Evolutionary conservation across 2,113 vertebrate genomes (phyloP).

Genomic region (Tenebrosternarchus preto): DNA sequence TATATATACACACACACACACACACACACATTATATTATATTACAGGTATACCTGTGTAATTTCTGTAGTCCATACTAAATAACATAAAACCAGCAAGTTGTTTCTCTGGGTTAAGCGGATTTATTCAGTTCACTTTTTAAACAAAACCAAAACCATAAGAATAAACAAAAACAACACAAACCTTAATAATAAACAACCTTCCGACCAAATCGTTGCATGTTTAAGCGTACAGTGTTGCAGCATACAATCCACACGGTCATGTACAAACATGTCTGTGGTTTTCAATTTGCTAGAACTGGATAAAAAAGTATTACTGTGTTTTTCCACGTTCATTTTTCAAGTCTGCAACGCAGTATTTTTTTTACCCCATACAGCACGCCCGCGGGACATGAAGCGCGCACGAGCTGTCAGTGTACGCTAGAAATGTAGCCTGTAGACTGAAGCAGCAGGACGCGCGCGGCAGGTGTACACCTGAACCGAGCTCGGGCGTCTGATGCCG

Average conservation of each 20-base stretch:
- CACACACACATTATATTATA: no score
- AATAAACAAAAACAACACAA: neutral
- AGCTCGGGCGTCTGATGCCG: neutral
- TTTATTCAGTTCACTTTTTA: neutral
- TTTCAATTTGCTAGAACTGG: no score
- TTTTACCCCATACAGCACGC: no score
- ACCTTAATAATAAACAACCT: neutral
- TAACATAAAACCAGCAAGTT: neutral
- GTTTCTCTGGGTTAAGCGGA: neutral
- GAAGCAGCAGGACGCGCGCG: neutral
- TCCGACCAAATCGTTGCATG: no score
- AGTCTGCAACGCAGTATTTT: no score
- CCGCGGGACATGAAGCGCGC: no score
- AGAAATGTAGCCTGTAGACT: neutral
- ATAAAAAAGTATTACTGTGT: no score
- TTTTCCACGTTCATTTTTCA: no score
- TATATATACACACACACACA: no score
- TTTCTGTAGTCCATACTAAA: neutral
- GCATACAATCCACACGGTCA: no score
- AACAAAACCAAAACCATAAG: neutral
- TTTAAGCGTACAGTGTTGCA: no score
- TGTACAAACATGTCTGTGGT: no score
- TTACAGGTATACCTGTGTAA: neutral
- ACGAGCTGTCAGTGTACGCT: neutral
- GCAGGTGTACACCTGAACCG: neutral